Evolutionary conservation across 1,140 invertebrate species (phyloP), one percentile per base, ranked within the genome.

Genomic region (Ylistrum balloti): DNA sequence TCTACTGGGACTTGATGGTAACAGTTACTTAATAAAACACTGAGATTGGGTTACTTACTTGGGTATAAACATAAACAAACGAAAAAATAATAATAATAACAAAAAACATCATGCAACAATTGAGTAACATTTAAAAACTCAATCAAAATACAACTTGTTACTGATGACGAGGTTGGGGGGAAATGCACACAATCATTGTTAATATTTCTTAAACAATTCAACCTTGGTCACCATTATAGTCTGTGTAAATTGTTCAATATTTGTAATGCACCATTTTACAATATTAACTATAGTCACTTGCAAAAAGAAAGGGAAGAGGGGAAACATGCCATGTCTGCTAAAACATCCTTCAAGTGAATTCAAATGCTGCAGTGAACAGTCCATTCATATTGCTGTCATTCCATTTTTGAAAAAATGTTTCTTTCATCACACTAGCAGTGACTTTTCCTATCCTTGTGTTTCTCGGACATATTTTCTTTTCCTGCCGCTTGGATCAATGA

Each of bases 251-350:
- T 74, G 56, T 74, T 74, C 56, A 74, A 74, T 74, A 74, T 28
- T 74, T 74, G n/a, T 74, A 74, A 74, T 74, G 56, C 56, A 74
- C 56, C 56, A 74, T 74, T 74, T 74, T 74, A 74, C 56, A 74
- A 74, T 74, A 74, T 7, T 74, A 74, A 74, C 22, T 74, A 45
- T 45, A 74, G 56, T 28, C 56, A 28, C 28, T 74, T 74, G 15
- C 22, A 74, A 74, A 74, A 74, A 28, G 3, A 74, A 74, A 1
- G 28, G 13, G 28, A 74, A 74, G 28, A 74, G 28, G 17, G 22
- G 28, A 28, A 74, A 28, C 56, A 74, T 74, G 56, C n/a, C 56
- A 74, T 74, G n/a, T 74, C 56, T 28, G 45, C 45, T 48, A 48
- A 22, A 48, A 17, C 45, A 7, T 28, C 56, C 13, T 74, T 11